Conservation (phyloP, 2,797 vertebrate genomes). For the Brotogeris chrysoptera region DNA sequence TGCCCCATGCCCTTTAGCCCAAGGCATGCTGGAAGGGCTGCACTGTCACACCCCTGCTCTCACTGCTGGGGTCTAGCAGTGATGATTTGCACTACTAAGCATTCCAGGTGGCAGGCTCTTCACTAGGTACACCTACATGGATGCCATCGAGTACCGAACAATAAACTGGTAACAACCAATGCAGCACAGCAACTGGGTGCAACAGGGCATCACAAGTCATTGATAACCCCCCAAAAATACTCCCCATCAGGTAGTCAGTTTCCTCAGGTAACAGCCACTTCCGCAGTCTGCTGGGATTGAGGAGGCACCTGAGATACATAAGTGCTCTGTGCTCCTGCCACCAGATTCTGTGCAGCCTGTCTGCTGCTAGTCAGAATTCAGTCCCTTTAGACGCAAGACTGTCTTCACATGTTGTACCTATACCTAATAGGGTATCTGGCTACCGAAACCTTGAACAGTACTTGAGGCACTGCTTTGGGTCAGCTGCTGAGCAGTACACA, state of each 20-base stretch:
- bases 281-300: not conserved
- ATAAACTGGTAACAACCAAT: not conserved
- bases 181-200: not conserved
- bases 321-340: not conserved
- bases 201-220: accelerated
- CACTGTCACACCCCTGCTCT: accelerated
- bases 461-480: not conserved
- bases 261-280: not conserved
- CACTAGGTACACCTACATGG: not conserved
- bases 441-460: not conserved
- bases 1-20: not conserved
- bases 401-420: not conserved
- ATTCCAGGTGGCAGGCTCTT: not conserved
- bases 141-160: not conserved
- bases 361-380: not conserved
- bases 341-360: not conserved
- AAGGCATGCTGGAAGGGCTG: not conserved
- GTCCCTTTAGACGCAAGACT: not conserved
- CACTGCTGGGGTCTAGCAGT: not conserved
- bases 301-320: not conserved
- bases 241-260: not conserved
- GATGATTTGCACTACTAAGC: not conserved
- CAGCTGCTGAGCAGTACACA: not conserved
- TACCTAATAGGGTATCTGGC: not conserved
- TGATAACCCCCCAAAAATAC: not conserved